Base-by-base conservation (phyloP, 2,797 vertebrate species). In the Thripadectes ignobilis region DNA sequence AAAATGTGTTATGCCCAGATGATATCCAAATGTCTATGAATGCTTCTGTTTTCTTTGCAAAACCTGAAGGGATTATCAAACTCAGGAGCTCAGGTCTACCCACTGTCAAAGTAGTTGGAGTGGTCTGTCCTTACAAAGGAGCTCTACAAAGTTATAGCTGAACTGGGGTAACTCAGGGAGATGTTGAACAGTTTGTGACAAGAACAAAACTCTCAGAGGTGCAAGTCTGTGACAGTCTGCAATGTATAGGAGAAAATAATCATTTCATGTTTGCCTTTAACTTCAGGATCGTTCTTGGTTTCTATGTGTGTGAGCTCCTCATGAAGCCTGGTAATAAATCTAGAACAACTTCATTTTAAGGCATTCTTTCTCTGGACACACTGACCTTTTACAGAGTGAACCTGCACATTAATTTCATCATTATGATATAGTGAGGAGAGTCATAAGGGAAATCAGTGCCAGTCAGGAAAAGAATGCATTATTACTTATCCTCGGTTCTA, bases 351-450 rank as follows among this genome's bases (percentile, higher is more conserved):
- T 71, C n/a, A 66, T 38, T 77, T 86, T 32, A 72, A 39, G 36
- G 26, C 1, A 0, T 65, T 89, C 62, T 92, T 88, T 62, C 34
- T 72, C 49, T 83, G 89, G 41, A 75, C 1, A 2, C 8, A 12
- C 20, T 91, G 85, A 89, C 63, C 82, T 95, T 94, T 93, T 75
- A 74, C 66, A 54, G 58, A 92, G 8, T 58, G 76, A 95, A 88
- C 32, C 2, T 75, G 69, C 68, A 81, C 54, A 75, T 94, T 88
- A 81, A 90, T 95, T 92, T 90, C 73, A 81, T 78, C 58, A 57
- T 67, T 83, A 80, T 3, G 1, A 76, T 65, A 84, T 26, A 62
- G n/a, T 5, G 8, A 93, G 38, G 30, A 94, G 7, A 87, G 14
- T 48, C 68, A 52, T 52, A 51, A 67, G 69, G 68, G 66, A 95